phyloP scores from a whole-genome alignment of 2,113 vertebrate genomes.

The Coregonus clupeaformis region DNA sequence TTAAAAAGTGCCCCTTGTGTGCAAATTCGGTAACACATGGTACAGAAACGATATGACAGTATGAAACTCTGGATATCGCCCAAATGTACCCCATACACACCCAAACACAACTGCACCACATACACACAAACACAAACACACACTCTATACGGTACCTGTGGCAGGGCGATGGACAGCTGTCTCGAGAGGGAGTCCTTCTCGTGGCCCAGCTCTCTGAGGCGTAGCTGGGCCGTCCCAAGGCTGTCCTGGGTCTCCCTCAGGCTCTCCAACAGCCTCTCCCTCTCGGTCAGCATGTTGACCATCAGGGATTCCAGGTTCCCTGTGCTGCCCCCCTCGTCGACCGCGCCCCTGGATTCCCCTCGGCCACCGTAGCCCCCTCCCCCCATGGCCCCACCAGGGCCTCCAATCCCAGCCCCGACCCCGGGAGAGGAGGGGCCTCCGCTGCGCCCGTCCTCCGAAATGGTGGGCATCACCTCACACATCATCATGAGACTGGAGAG shows the following conservation, averaged over 20 bases:
- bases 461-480: slow-evolving; percentile 97
- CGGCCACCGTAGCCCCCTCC: slow-evolving; percentile 56
- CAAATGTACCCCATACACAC: too few relatives aligned
- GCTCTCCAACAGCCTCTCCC: slow-evolving; percentile 90
- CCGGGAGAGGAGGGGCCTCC: slow-evolving; percentile 78
- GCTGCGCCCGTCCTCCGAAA: slow-evolving; percentile 90
- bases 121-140: slow-evolving; percentile 14
- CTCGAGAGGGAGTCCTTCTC: slow-evolving; percentile 91
- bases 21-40: too few relatives aligned
- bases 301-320: slow-evolving; percentile 92
- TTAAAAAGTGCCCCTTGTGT: too few relatives aligned
- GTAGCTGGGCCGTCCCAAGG: slow-evolving; percentile 86
- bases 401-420: slow-evolving; percentile 57
- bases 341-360: slow-evolving; percentile 68
- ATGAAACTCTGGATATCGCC: too few relatives aligned
- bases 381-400: slow-evolving; percentile 56
- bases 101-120: too few relatives aligned
- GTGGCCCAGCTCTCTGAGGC: slow-evolving; percentile 87
- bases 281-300: slow-evolving; percentile 96
- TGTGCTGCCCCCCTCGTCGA: slow-evolving; percentile 88
- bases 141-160: slow-evolving; percentile 76
- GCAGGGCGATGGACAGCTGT: slow-evolving; percentile 89
- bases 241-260: slow-evolving; percentile 92
- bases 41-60: too few relatives aligned
- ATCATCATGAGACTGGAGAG: slow-evolving; percentile 83